Percentiles rank a stretch among this genome's conserved stretches.
phyloP scores from a whole-genome alignment of 2,797 vertebrate genomes.

The Pagetopsis macropterus region DNA sequence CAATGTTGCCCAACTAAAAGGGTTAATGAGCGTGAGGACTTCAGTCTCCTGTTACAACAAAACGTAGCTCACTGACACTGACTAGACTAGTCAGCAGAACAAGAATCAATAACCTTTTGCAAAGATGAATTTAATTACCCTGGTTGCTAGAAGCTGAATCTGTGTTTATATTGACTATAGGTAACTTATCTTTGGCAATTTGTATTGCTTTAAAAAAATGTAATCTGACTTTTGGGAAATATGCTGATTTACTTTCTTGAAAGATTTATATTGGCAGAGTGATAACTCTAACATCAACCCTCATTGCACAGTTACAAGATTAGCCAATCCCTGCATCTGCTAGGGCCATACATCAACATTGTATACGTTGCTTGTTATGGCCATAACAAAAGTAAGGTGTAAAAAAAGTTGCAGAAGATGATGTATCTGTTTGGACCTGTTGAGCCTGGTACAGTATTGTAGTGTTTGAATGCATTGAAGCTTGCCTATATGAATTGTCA shows the following conservation, averaged over 20 bases:
- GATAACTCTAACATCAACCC: not conserved
- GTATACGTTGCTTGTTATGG: not conserved
- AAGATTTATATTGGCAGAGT: not conserved
- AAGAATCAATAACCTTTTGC: constrained; percentile 79
- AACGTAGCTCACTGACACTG: constrained; percentile 61
- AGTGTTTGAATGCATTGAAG: constrained; percentile 1
- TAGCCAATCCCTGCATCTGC: not conserved
- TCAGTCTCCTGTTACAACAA: constrained; percentile 80
- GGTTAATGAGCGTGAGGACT: constrained; percentile 84
- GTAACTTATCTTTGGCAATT: constrained; percentile 2
- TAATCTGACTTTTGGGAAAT: constrained; percentile 7
- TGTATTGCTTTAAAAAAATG: not conserved
- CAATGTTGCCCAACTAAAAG: constrained; percentile 79
- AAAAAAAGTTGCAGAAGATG: not conserved
- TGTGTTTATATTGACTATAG: not conserved
- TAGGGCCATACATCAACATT: not conserved
- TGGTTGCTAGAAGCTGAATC: constrained; percentile 22
- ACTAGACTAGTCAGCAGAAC: constrained; percentile 57
- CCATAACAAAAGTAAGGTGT: too few species aligned
- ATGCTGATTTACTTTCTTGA: constrained; percentile 1
- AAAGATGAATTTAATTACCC: constrained; percentile 67
- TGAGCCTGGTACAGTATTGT: constrained; percentile 9
- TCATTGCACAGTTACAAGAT: too few species aligned
- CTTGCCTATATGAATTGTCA: not conserved
- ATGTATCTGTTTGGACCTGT: constrained; percentile 25